A percentile compares a stretch with the other conserved stretches of the same genome.
Evolutionary conservation across 2,113 vertebrate genomes (phyloP).

Genomic region (Neodontobutis hainanensis): DNA sequence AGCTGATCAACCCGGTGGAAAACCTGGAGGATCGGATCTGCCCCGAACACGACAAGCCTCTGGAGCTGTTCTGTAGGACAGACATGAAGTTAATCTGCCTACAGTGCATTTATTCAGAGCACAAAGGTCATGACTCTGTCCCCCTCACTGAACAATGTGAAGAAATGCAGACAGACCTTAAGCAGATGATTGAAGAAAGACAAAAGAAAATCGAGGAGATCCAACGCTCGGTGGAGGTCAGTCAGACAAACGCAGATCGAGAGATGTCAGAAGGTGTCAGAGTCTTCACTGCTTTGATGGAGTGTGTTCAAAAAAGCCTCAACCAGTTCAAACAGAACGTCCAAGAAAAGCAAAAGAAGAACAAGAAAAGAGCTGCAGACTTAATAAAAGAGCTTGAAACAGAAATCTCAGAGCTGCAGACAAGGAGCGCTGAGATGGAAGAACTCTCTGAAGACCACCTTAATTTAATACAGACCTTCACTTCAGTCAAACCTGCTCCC

Average conservation of each 20-base stretch:
- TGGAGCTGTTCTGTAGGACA: not conserved
- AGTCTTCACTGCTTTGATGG: slow-evolving; percentile 1
- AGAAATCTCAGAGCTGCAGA: not conserved
- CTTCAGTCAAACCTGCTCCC: slow-evolving; percentile 5
- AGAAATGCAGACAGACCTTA: not conserved
- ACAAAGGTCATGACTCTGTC: not conserved
- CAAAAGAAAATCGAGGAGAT: not conserved
- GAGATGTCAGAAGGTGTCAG: slow-evolving; percentile 6
- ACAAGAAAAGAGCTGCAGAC: not conserved
- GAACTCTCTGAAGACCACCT: not conserved
- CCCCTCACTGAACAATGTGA: not conserved
- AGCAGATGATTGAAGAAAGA: not conserved
- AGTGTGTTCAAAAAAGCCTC: not conserved
- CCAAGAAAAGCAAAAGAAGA: not conserved
- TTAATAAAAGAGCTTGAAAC: not conserved
- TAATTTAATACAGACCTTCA: not conserved
- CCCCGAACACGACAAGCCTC: not conserved
- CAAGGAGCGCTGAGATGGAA: not conserved
- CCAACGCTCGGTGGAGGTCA: not conserved
- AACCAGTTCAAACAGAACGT: not conserved
- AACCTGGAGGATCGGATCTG: slow-evolving; percentile 4
- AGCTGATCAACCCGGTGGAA: not conserved
- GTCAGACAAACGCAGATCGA: not conserved
- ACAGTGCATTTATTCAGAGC: not conserved
- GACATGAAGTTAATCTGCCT: not conserved